These are phyloP conservation scores for Netelia melanura DNA, from an alignment of 2,888 invertebrate species.

Conservation along the genomic window DNA sequence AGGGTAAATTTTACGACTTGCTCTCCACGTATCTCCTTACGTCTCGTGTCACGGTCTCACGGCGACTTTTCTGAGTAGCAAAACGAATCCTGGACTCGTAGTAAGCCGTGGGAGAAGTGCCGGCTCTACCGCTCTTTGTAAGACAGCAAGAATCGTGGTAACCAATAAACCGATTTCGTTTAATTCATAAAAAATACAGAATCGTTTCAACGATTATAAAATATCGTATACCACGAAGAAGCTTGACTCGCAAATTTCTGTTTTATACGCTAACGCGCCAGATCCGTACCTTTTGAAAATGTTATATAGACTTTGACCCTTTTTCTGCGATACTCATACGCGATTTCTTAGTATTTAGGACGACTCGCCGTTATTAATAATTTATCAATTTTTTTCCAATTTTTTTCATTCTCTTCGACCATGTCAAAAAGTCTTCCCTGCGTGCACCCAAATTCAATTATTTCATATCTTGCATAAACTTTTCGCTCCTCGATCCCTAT, in stretches of 20 bases:
- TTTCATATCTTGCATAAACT: constrained; percentile 22
- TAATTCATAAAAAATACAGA: constrained; percentile 75
- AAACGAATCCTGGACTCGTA: constrained; percentile 73
- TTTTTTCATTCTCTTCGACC: not conserved
- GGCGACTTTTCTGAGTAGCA: constrained; percentile 71
- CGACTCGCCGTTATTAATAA: not conserved
- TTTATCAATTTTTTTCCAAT: constrained; percentile 6
- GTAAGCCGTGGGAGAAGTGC: not conserved
- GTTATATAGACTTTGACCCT: not conserved
- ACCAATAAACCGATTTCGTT: constrained; percentile 75
- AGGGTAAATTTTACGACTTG: not conserved
- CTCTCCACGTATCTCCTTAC: constrained; percentile 49
- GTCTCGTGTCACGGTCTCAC: constrained; percentile 63
- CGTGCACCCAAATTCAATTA: constrained; percentile 35
- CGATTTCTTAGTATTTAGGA: not conserved
- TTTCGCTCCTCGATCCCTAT: constrained; percentile 24
- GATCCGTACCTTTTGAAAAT: not conserved
- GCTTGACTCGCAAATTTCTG: not conserved
- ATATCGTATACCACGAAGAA: constrained; percentile 4
- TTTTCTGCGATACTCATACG: not conserved
- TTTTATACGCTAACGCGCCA: not conserved
- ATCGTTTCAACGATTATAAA: constrained; percentile 1
- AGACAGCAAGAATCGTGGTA: constrained; percentile 69
- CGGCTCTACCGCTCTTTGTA: not conserved
- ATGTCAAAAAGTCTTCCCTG: not conserved